Base-by-base conservation (phyloP, 1,140 invertebrate genomes). In the Sesamia nonagrioides region DNA sequence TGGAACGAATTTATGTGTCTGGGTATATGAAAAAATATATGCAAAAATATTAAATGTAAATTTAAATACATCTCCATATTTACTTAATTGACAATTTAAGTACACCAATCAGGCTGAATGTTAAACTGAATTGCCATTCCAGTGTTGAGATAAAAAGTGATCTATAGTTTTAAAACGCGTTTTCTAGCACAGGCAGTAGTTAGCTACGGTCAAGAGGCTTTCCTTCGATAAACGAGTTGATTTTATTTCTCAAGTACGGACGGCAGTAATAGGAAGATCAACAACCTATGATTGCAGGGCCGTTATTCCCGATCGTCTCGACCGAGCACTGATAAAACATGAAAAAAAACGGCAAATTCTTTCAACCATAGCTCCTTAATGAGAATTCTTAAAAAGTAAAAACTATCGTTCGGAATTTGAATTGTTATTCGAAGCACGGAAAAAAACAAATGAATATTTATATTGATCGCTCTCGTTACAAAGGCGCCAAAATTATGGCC, bases 221-320 rank as follows among this genome's bases (percentile, higher is more conserved):
- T 89, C 81, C 83, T 83, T 84, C 84, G 79, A 83, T 83, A 88
- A 86, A 88, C 84, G 58, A 84, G 79, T 85, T 86, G 81, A 81
- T 88, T 87, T 90, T 89, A 88, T 89, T 89, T 88, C 86, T 88
- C 77, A 69, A 68, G 84, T 84, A 81, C 81, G 81, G 73, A 78
- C 73, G 82, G 77, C 84, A 84, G 63, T 68, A 68, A 86, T 90
- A 93, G 91, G 90, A 92, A 92, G 92, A 93, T 86, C 92, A 94
- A 94, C 91, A 93, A 94, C 92, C 92, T 94, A 92, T 94, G 92
- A 94, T 94, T 92, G 90, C 88, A 89, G 91, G 90, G 91, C 92
- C 92, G 92, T 94, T 94, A 94, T 92, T 86, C 89, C 88, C 85
- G 86, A 86, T 86, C 86, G 87, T 85, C 88, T 92, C 86, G 85